phyloP scores from a whole-genome alignment of 2,113 vertebrate genomes.

The Varanus komodoensis region DNA sequence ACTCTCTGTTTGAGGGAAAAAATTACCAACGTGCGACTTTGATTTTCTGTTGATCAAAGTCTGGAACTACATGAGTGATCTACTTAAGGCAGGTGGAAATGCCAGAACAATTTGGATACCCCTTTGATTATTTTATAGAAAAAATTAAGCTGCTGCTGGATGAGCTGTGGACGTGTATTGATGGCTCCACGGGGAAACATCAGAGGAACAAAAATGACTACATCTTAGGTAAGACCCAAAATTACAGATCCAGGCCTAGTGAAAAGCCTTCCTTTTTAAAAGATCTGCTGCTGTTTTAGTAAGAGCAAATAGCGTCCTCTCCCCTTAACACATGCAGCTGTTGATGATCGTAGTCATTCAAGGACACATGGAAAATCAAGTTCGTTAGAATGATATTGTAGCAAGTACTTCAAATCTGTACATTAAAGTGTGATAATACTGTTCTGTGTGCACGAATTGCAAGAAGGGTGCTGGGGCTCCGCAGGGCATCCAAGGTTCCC shows the following conservation, averaged over 20 bases:
- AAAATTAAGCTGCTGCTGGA: slow-evolving; percentile 87
- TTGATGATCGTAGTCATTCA: slow-evolving; percentile 18
- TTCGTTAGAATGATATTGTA: neutral
- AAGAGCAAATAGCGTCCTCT: neutral
- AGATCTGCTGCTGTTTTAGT: neutral
- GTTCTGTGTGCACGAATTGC: neutral
- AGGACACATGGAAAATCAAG: slow-evolving; percentile 34
- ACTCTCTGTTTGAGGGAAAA: neutral
- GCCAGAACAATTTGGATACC: neutral
- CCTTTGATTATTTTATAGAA: slow-evolving; percentile 74
- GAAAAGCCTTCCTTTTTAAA: neutral
- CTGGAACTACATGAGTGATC: neutral
- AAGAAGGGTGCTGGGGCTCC: neutral
- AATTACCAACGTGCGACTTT: neutral
- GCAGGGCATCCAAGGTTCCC: no score
- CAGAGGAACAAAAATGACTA: slow-evolving; percentile 45
- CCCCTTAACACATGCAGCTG: neutral
- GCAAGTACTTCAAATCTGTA: neutral
- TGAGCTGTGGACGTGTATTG: slow-evolving; percentile 90
- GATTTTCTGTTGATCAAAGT: neutral
- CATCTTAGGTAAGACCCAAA: slow-evolving; percentile 66
- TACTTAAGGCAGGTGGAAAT: neutral
- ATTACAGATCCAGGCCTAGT: neutral
- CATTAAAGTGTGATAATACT: neutral
- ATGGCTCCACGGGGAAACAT: slow-evolving; percentile 69